Percentiles rank a stretch among this genome's conserved stretches.
These are phyloP conservation scores for Prunella fulvescens DNA, from an alignment of 2,113 vertebrate genomes.

Conservation along the genomic window DNA sequence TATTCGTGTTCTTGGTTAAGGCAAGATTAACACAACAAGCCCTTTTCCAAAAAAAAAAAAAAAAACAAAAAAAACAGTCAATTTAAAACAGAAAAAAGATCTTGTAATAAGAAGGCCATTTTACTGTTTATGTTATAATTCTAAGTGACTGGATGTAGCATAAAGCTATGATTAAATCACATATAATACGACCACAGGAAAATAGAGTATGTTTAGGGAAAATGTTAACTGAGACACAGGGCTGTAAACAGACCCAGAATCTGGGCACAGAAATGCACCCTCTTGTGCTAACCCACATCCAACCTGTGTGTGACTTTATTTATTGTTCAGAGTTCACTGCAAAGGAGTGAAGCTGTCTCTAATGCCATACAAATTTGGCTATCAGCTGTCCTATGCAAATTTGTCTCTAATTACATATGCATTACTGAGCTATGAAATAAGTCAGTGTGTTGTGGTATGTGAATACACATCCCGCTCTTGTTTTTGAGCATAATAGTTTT, in stretches of 20 bases:
- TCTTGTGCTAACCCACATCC: background rate
- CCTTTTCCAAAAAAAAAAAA: background rate
- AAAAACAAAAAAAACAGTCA: background rate
- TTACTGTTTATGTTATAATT: constrained; percentile 40
- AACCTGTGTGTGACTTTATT: background rate
- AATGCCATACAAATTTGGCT: background rate
- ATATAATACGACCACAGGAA: too few relatives aligned
- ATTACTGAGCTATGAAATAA: constrained; percentile 47
- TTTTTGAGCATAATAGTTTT: constrained; percentile 53
- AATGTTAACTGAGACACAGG: background rate
- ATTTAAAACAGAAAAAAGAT: background rate
- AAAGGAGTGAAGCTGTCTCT: background rate
- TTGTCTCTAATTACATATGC: constrained; percentile 5
- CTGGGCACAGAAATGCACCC: background rate
- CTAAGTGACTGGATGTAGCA: background rate
- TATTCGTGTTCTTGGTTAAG: background rate
- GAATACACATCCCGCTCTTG: constrained; percentile 48
- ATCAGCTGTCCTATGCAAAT: constrained; percentile 54
- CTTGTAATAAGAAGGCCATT: background rate
- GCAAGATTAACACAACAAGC: background rate
- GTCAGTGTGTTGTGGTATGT: constrained; percentile 29
- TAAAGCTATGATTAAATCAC: constrained; percentile 3
- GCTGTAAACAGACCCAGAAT: background rate
- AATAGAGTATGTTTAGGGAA: background rate
- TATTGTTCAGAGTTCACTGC: background rate